phyloP scores from a whole-genome alignment of 2,888 invertebrate genomes.

The Julus scanicus region DNA sequence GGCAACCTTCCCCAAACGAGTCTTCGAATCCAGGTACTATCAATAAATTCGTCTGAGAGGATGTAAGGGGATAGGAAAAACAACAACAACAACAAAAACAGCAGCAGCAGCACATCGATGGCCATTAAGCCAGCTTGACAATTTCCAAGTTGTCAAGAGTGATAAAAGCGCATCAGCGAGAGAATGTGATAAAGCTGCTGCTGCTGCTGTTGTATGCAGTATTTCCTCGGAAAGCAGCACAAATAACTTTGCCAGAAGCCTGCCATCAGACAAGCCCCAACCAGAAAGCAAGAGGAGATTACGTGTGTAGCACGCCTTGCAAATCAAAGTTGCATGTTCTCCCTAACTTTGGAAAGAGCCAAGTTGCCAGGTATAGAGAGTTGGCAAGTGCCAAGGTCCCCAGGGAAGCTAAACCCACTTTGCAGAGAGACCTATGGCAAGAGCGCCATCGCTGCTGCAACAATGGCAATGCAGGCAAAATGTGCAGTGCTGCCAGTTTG shows the following conservation, averaged over 20 bases:
- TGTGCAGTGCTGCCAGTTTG: neutral
- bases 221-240: neutral
- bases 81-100: neutral
- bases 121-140: conserved; percentile 22
- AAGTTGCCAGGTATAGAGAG: conserved; percentile 16
- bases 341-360: neutral
- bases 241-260: neutral
- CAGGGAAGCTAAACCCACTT: conserved; percentile 24
- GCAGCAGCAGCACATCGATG: neutral
- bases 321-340: conserved; percentile 3
- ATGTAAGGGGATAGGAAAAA: neutral
- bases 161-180: neutral
- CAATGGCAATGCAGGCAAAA: neutral
- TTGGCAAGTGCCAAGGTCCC: conserved; percentile 5
- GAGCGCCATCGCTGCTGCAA: neutral
- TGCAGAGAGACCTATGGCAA: neutral
- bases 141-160: neutral
- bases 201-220: no score
- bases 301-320: neutral
- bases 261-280: neutral
- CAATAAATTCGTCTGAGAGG: neutral
- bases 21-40: neutral
- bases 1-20: neutral
- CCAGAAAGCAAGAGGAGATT: conserved; percentile 3
- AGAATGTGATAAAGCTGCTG: neutral